Percentiles rank a stretch among this genome's conserved stretches.
phyloP scores from a whole-genome alignment of 2,888 invertebrate genomes.

The Polydesmus complanatus region DNA sequence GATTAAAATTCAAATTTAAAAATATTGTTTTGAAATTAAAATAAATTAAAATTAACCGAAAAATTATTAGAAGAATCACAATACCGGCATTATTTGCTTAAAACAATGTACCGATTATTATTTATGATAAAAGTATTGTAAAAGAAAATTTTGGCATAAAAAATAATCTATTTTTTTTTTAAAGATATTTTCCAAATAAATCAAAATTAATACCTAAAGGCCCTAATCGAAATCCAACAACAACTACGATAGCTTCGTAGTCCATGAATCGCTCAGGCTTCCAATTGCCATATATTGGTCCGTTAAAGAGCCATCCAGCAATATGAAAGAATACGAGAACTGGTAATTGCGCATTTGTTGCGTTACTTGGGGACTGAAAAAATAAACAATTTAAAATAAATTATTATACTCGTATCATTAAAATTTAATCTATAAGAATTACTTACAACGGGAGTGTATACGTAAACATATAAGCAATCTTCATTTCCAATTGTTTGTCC shows the following conservation, averaged over 20 bases:
- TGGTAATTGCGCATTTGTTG: conserved; percentile 23
- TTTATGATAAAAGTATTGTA: no score
- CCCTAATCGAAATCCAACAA: conserved; percentile 38
- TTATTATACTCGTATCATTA: not conserved
- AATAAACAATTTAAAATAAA: no score
- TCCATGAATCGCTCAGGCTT: conserved; percentile 38
- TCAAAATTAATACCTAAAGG: conserved; percentile 25
- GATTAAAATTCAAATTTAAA: no score
- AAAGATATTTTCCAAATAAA: no score
- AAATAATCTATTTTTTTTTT: no score
- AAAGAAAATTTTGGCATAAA: no score
- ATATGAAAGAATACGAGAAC: conserved; percentile 32
- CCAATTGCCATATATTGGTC: conserved; percentile 22
- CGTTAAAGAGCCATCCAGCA: conserved; percentile 24
- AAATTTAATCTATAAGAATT: not conserved
- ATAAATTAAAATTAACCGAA: no score
- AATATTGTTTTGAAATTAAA: no score
- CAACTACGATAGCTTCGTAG: conserved; percentile 37
- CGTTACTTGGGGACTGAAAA: not conserved
- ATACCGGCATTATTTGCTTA: no score
- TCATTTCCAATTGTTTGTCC: conserved; percentile 4
- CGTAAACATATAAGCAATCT: conserved; percentile 13
- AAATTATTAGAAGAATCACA: no score
- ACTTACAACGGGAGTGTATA: conserved; percentile 10
- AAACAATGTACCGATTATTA: no score